These are phyloP conservation scores for Styela plicata DNA, from an alignment of 23 tunicate genomes.

Conservation along the genomic window DNA sequence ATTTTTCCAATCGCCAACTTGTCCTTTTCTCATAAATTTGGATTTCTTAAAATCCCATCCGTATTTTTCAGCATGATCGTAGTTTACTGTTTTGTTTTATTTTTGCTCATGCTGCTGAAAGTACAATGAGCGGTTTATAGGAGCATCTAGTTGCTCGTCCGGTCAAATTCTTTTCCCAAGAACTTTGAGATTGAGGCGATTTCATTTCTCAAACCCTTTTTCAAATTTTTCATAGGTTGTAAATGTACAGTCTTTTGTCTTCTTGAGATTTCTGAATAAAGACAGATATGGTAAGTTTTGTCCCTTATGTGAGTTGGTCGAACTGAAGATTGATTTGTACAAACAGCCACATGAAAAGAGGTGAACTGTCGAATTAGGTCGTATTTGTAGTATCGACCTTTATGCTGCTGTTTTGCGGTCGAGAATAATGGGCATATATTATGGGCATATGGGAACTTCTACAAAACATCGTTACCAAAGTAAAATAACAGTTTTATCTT, in stretches of 20 bases:
- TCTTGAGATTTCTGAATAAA: not conserved
- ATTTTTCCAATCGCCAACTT: conserved; percentile 27
- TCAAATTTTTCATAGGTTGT: conserved; percentile 15
- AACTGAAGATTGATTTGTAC: too few species aligned
- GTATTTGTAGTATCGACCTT: too few species aligned
- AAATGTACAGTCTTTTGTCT: not conserved
- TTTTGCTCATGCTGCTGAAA: conserved; percentile 11
- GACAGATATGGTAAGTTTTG: too few species aligned
- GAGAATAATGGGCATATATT: too few species aligned
- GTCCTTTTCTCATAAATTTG: conserved; percentile 24
- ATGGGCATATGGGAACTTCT: too few species aligned
- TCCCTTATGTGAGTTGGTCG: too few species aligned
- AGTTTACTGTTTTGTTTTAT: not conserved
- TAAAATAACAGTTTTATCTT: too few species aligned
- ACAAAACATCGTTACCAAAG: too few species aligned
- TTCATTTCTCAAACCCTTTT: conserved; percentile 2
- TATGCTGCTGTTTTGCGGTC: too few species aligned
- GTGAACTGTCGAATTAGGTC: too few species aligned
- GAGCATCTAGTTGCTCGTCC: not conserved
- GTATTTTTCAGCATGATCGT: not conserved
- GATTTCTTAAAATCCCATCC: conserved; percentile 1
- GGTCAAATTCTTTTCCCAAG: not conserved
- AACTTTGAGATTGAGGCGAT: not conserved
- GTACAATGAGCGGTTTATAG: not conserved
- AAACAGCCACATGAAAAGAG: too few species aligned